These are phyloP conservation scores for Helogale parvula DNA, from an alignment of 2,113 vertebrate genomes.

Conservation along the genomic window DNA sequence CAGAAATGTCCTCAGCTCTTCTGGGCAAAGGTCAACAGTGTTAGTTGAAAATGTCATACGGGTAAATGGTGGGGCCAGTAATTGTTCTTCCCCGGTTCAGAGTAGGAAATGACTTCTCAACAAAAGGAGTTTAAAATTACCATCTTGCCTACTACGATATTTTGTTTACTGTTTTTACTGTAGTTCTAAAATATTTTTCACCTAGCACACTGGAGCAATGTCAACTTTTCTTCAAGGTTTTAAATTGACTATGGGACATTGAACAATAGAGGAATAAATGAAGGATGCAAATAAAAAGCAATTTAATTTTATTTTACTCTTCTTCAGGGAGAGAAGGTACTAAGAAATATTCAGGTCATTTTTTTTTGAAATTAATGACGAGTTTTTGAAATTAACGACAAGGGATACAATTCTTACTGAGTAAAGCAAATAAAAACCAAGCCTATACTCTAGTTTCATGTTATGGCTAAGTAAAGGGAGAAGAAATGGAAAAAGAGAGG, in stretches of 20 bases:
- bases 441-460: not conserved
- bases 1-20: not conserved
- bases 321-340: not conserved
- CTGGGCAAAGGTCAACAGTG: not conserved
- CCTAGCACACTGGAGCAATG: not conserved
- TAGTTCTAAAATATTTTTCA: conserved; percentile 35
- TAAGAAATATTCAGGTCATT: not conserved
- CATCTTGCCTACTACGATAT: not conserved
- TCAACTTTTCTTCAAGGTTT: conserved; percentile 22
- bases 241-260: not conserved
- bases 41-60: not conserved
- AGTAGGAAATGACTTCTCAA: conserved; percentile 37
- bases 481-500: not conserved
- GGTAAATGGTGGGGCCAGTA: not conserved
- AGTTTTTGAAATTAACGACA: not conserved
- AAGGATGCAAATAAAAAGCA: conserved; percentile 31
- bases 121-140: conserved; percentile 35
- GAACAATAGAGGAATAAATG: conserved; percentile 3
- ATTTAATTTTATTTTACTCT: conserved; percentile 21
- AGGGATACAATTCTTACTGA: not conserved
- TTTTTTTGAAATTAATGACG: not conserved
- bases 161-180: not conserved
- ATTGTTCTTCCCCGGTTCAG: not conserved
- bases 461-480: not conserved
- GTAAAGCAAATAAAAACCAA: not conserved